A percentile compares a stretch with the other conserved stretches of the same genome.
Conservation (phyloP, 2,113 vertebrate genomes). For the Hirundichthys speculiger region DNA sequence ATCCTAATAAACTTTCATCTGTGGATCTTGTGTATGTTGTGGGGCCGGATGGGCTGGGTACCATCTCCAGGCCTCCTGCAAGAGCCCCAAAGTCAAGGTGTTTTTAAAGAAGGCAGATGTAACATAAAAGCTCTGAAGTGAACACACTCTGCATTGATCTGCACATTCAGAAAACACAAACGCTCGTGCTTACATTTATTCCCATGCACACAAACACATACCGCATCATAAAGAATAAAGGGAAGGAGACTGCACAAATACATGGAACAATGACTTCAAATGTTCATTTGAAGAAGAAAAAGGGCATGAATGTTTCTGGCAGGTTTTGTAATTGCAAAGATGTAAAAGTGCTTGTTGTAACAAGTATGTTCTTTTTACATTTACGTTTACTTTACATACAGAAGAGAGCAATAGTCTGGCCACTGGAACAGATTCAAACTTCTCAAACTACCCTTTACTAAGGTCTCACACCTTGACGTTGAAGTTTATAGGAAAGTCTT, state of each 20-base stretch:
- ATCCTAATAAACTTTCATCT: slow-evolving; percentile 82
- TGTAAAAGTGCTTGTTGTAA: too few species aligned
- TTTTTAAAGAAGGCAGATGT: slow-evolving; percentile 46
- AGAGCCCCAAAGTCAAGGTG: slow-evolving; percentile 37
- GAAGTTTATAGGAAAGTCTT: too few species aligned
- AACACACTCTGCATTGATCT: neutral
- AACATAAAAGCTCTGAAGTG: slow-evolving; percentile 42
- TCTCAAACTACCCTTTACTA: too few species aligned
- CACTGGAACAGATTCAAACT: too few species aligned
- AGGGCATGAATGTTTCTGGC: too few species aligned
- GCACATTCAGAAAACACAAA: neutral
- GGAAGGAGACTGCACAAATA: neutral
- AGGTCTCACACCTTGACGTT: too few species aligned
- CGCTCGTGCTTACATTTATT: too few species aligned
- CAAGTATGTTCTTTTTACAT: neutral
- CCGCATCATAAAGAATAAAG: too few species aligned
- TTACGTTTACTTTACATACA: slow-evolving; percentile 7
- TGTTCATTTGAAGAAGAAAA: neutral
- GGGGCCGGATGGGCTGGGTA: slow-evolving; percentile 54
- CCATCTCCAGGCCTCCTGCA: slow-evolving; percentile 51
- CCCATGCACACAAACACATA: too few species aligned
- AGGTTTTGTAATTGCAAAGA: too few species aligned
- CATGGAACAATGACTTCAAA: too few species aligned
- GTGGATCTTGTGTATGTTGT: slow-evolving; percentile 60
- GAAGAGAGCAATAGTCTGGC: too few species aligned